Evolutionary conservation across 92 coral and sea anemone genomes (phyloP), one percentile per base, ranked within the genome.

Genomic region (Pocillopora grandis): DNA sequence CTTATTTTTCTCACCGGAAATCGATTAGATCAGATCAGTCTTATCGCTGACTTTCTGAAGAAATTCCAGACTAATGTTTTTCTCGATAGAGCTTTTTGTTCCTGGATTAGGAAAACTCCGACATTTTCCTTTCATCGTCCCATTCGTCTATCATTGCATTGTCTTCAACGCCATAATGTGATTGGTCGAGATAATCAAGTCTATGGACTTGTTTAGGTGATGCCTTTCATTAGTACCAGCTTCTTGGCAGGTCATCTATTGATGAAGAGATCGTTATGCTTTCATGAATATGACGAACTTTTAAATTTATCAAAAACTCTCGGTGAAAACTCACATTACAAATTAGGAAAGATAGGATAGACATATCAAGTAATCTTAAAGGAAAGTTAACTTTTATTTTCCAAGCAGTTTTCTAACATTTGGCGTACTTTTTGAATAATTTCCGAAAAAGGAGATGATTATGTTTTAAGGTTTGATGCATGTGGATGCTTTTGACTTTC

Each of bases 191-290:
- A 16, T 21, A 73, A n/a, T 64, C 62, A 65, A 81, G 58, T 60
- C 60, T 9, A 61, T 19, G 37, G 42, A 49, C 58, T 63, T 52
- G 74, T 73, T 83, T 56, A 64, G 79, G 58, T 83, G 86, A 83
- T 80, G 58, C 12, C 19, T 21, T 79, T 21, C 3, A 6, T 10
- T 20, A 74, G 66, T 83, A 83, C 86, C 86, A 62, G 86, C 73
- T 42, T 19, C 1, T 0, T 74, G 73, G 60, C 86, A 83, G 86
- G 86, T 83, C 80, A 49, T 73, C 86, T 83, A 83, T 83, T 83
- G 86, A 73, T 33, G 66, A 16, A 60, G 66, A 27, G 48, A 17
- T 83, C 62, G 20, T 21, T n/a, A 13, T 58, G 56, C 15, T 69
- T 58, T 20, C 58, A 60, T 57, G 71, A 80, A 17, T 23, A 10